Percentiles rank a stretch among this genome's conserved stretches.
Evolutionary conservation across 2,888 invertebrate genomes (phyloP).

Genomic region (Formica aserva): DNA sequence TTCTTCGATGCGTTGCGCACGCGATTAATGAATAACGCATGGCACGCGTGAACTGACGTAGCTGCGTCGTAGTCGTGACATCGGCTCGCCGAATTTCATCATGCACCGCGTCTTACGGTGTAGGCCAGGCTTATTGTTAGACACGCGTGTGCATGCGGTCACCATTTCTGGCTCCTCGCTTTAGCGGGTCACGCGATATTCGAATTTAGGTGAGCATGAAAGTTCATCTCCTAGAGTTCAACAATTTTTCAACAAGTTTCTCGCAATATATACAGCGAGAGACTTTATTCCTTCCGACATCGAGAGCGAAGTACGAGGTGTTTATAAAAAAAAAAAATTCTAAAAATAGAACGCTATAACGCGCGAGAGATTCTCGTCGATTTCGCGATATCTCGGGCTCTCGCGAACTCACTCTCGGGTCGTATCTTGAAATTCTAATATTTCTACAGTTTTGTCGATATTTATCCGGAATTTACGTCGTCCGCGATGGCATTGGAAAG

Average conservation of each 20-base stretch:
- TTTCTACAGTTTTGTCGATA: not conserved
- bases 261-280: not conserved
- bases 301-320: not conserved
- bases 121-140: constrained; percentile 49
- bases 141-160: constrained; percentile 10
- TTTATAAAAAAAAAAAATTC: not conserved
- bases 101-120: constrained; percentile 45
- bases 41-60: not conserved
- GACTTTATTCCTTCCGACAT: not conserved
- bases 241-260: not conserved
- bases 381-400: not conserved
- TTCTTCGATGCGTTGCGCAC: not conserved
- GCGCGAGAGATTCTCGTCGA: not conserved
- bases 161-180: constrained; percentile 43
- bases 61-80: constrained; percentile 48
- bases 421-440: not conserved
- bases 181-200: constrained; percentile 35
- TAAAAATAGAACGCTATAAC: not conserved
- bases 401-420: not conserved
- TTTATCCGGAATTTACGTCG: not conserved
- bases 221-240: not conserved
- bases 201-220: constrained; percentile 41
- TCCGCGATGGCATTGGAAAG: not conserved
- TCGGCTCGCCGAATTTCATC: constrained; percentile 66
- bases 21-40: constrained; percentile 24